Evolutionary conservation across 2,113 vertebrate genomes (phyloP), one percentile per base, ranked within the genome.

Genomic region (Epinephelus cyanopodus): DNA sequence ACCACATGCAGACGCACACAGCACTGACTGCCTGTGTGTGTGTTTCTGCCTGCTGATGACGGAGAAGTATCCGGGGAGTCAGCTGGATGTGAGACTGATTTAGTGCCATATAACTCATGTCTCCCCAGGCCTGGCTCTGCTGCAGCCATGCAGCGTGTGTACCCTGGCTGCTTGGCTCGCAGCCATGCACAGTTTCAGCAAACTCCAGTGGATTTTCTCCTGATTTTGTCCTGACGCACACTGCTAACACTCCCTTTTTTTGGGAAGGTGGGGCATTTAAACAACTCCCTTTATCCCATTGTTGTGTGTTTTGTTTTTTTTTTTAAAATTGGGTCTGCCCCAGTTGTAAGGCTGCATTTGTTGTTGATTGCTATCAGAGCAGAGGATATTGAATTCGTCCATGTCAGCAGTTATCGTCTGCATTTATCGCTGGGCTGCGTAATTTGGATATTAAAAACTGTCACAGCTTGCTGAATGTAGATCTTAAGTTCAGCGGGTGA

Each of bases 81-180:
- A 73, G 84, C 85, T 71, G 81, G 76, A 88, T 71, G 58, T 60
- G 79, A 75, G 80, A 50, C 81, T 91, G 92, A 91, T 91, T 91
- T 83, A 93, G 57, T 80, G 79, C 10, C 70, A 21, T 67, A 74
- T 87, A 85, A 88, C 81, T 90, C 88, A 77, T 4, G 61, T 84
- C 82, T 78, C 85, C 33, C 23, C 75, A 53, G 76, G 75, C 67
- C 60, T 19, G 72, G 72, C 83, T 84, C 67, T 29, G 37, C 66
- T 65, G 69, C 71, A 61, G 65, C 79, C 79, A 27, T 18, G 53
- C 54, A 58, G 60, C 81, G 27, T 57, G 66, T 72, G 67, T 37
- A 47, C 79, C 73, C 10, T 15, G 75, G 64, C 54, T 75, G 53
- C 67, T 76, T 69, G 79, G 79, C 82, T 71, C 61, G 27, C 61